Base-by-base conservation (phyloP, 2,797 vertebrate genomes). In the Parauchenoglanis ngamensis region DNA sequence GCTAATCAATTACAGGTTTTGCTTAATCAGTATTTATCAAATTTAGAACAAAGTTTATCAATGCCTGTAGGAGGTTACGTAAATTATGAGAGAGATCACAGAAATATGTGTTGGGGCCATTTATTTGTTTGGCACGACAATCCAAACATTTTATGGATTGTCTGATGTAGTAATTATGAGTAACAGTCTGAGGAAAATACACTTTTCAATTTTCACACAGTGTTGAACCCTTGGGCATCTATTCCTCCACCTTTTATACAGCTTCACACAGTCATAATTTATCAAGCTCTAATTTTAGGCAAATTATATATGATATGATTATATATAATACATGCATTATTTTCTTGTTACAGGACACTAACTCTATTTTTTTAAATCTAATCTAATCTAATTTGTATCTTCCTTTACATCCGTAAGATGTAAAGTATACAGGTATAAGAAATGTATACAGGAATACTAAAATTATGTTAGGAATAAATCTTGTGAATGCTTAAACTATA, bases 1-100 rank as follows among this genome's bases (percentile, higher is more conserved):
- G 68, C 13, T 40, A 56, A 73, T 44, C 19, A 5, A 84, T 90
- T 84, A 75, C 12, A 63, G 54, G 21, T 61, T 80, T 44, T 44
- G 31, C 56, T 25, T 56, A 31, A 59, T 59, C 25, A 0, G 0
- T n/a, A 75, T 75, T 10, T 31, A 56, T 56, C 21, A 59, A 13
- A 35, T 79, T 35, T 59, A 11, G 8, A 5, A 67, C 17, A 46
- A 2, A 0, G 11, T 28, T 52, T n/a, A 79, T 3, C 19, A 79
- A 1, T 80, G 23, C 12, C 21, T 61, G 7, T 44, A 40, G 56
- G 15, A 13, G 2, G 6, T 44, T 7, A 13, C 0, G 25, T 25
- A 44, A 78, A 61, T 80, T 21, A 11, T 61, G 28, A 15, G 12
- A 40, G 12, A 59, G 31, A 57, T 11, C 77, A 59, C n/a, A 15